A percentile compares a stretch with the other conserved stretches of the same genome.
These are phyloP conservation scores for Cryptoblepharus egeriae DNA, from an alignment of 2,797 vertebrate genomes.

Conservation along the genomic window DNA sequence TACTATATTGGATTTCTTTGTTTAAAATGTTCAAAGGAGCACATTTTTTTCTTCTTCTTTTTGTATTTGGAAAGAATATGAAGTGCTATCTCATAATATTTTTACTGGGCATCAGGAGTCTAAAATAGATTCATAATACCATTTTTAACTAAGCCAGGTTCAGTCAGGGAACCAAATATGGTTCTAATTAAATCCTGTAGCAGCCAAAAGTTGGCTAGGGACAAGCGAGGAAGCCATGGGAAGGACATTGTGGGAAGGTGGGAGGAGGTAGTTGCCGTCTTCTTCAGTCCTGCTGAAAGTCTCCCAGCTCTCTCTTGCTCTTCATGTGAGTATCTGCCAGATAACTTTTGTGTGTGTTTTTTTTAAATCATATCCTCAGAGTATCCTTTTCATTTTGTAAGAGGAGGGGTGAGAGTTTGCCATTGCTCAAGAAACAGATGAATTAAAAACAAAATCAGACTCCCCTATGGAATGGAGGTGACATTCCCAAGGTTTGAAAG, in stretches of 20 bases:
- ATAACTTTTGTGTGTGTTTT: constrained; percentile 44
- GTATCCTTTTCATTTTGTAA: constrained; percentile 12
- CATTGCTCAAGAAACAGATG: constrained; percentile 1
- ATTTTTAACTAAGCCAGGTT: constrained; percentile 46
- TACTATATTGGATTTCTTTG: background rate
- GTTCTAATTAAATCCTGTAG: constrained; percentile 67
- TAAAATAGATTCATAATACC: constrained; percentile 46
- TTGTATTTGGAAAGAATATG: constrained; percentile 58
- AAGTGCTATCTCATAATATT: constrained; percentile 62
- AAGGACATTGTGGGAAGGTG: background rate
- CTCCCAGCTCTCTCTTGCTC: constrained; percentile 47
- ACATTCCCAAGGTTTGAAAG: background rate
- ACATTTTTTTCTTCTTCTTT: background rate
- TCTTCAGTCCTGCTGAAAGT: constrained; percentile 36
- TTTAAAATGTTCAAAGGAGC: constrained; percentile 50
- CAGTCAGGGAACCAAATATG: constrained; percentile 57
- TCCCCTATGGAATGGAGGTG: background rate
- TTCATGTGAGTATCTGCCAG: constrained; percentile 23
- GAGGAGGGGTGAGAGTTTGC: background rate
- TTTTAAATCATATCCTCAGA: constrained; percentile 10
- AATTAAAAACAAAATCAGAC: background rate
- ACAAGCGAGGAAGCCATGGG: constrained; percentile 42
- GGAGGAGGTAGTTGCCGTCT: constrained; percentile 33
- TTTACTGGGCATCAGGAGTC: constrained; percentile 58
- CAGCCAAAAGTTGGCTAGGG: constrained; percentile 38